These are phyloP conservation scores for Podilymbus podiceps DNA, from an alignment of 2,113 vertebrate species.

Conservation along the genomic window DNA sequence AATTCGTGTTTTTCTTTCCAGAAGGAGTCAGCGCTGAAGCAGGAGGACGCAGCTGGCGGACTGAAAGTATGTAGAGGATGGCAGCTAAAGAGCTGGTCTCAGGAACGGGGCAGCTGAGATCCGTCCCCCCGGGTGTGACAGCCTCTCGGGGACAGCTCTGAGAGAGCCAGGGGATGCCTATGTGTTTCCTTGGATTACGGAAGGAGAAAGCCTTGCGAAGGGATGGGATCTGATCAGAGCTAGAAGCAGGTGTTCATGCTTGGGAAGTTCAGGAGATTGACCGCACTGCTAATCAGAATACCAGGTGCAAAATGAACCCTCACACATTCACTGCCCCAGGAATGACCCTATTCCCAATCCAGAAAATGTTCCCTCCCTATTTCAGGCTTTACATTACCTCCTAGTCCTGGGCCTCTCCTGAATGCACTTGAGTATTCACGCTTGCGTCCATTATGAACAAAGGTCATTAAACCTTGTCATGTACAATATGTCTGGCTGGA, in stretches of 20 bases:
- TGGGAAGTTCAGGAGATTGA: conserved; percentile 16
- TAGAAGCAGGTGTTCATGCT: conserved; percentile 39
- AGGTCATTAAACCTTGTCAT: conserved; percentile 53
- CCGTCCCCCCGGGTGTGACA: background rate
- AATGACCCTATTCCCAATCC: conserved; percentile 59
- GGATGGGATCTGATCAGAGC: background rate
- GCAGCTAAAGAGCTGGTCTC: background rate
- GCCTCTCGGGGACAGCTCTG: background rate
- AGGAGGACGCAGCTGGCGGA: background rate
- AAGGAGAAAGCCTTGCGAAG: background rate
- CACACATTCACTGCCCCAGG: conserved; percentile 24
- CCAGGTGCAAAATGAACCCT: conserved; percentile 58
- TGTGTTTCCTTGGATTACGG: background rate
- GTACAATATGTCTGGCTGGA: conserved; percentile 47
- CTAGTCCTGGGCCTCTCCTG: conserved; percentile 36
- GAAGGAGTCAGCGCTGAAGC: background rate
- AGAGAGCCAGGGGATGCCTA: background rate
- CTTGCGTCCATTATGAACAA: conserved; percentile 34
- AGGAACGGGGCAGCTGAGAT: background rate
- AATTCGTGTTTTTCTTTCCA: background rate
- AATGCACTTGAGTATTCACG: conserved; percentile 38
- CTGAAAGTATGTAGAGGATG: background rate
- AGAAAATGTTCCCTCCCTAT: conserved; percentile 42
- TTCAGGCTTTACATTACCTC: conserved; percentile 40
- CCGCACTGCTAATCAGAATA: conserved; percentile 44